A percentile compares a stretch with the other conserved stretches of the same genome.
Conservation (phyloP, 2,113 vertebrate genomes). For the Petrocephalus microphthalmus region DNA sequence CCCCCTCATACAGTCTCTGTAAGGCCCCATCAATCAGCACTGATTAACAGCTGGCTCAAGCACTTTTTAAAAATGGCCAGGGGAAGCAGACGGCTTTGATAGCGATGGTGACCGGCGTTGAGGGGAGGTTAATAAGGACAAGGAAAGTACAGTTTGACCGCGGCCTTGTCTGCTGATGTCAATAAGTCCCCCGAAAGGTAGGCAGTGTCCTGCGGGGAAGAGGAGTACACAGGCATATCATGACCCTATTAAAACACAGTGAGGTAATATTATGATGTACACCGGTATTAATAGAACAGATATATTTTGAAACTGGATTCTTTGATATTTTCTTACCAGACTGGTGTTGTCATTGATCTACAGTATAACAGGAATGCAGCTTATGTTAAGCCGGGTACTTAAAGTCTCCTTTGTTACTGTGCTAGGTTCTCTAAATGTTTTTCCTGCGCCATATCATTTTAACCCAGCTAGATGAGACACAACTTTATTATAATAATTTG, state of each 20-base stretch:
- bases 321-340: background rate
- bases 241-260: constrained; percentile 2
- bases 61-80: background rate
- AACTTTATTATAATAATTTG: background rate
- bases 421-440: background rate
- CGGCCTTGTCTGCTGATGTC: background rate
- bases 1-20: background rate
- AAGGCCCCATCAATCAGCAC: background rate
- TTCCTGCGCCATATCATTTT: background rate
- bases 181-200: background rate
- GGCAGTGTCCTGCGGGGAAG: background rate
- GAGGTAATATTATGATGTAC: background rate
- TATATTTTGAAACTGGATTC: background rate
- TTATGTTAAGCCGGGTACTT: background rate
- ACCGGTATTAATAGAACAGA: background rate
- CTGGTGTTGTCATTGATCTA: constrained; percentile 6
- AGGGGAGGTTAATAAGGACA: background rate
- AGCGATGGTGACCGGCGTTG: background rate
- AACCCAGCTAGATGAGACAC: background rate
- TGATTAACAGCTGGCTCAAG: background rate
- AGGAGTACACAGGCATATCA: background rate
- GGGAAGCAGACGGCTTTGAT: background rate
- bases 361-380: background rate
- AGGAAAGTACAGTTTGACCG: background rate
- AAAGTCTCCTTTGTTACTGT: background rate